Percentiles rank a stretch among this genome's conserved stretches.
Evolutionary conservation across 2,888 invertebrate genomes (phyloP).

Genomic region (Leptothorax acervorum): DNA sequence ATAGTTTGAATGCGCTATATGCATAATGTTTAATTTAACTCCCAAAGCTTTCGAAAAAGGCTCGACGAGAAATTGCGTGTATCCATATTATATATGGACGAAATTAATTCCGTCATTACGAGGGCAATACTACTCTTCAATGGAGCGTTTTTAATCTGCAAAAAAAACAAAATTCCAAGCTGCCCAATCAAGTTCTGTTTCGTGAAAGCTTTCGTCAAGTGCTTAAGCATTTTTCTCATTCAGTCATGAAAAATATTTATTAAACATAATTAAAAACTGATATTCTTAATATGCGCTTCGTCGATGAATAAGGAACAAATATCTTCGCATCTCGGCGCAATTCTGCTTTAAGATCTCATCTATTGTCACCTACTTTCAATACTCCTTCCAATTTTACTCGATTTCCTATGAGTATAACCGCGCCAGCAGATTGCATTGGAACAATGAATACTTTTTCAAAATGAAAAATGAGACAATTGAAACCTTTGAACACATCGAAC

Average conservation of each 20-base stretch:
- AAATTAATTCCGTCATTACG: slow-evolving; percentile 46
- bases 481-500: slow-evolving; percentile 3
- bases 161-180: slow-evolving; percentile 25
- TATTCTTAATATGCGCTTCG: not conserved
- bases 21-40: slow-evolving; percentile 42
- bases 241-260: slow-evolving; percentile 9
- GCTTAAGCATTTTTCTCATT: not conserved
- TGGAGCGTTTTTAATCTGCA: slow-evolving; percentile 31
- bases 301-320: slow-evolving; percentile 13
- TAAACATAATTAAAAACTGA: not conserved
- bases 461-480: slow-evolving; percentile 32
- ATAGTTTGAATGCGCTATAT: not conserved
- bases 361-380: slow-evolving; percentile 25
- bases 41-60: slow-evolving; percentile 23
- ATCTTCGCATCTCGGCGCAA: not conserved
- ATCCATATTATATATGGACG: slow-evolving; percentile 1
- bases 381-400: slow-evolving; percentile 35
- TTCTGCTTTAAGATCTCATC: slow-evolving; percentile 16
- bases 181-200: not conserved
- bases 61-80: slow-evolving; percentile 9
- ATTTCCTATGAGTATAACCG: slow-evolving; percentile 36
- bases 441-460: slow-evolving; percentile 23
- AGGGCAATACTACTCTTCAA: slow-evolving; percentile 28
- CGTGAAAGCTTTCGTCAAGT: not conserved
- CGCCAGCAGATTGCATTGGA: slow-evolving; percentile 28